These are phyloP conservation scores for Mylabris sibirica DNA, from an alignment of 2,888 invertebrate species.

Conservation along the genomic window DNA sequence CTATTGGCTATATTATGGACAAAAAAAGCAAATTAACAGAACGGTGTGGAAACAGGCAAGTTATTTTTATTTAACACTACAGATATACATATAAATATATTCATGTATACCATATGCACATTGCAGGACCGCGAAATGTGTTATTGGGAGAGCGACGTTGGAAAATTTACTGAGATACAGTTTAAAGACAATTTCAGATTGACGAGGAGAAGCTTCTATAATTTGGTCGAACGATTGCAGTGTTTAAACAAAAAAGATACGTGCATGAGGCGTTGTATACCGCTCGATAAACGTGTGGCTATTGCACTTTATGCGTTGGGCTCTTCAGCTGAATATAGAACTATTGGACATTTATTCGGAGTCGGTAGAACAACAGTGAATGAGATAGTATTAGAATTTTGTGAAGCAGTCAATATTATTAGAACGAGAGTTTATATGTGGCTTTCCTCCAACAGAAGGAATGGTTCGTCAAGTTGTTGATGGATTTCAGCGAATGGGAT, in stretches of 20 bases:
- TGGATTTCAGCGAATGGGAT: background rate
- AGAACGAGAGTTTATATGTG: background rate
- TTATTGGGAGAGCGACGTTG: too few relatives aligned
- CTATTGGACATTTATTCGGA: background rate
- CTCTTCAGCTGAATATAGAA: background rate
- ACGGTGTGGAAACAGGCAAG: too few relatives aligned
- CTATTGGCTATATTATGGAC: too few relatives aligned
- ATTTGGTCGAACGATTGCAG: too few relatives aligned
- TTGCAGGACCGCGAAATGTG: too few relatives aligned
- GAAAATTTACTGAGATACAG: too few relatives aligned
- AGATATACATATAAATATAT: too few relatives aligned
- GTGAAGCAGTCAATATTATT: background rate
- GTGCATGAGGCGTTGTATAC: background rate
- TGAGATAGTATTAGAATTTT: background rate
- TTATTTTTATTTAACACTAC: too few relatives aligned
- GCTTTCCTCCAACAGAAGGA: background rate
- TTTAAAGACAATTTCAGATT: too few relatives aligned
- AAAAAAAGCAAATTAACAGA: too few relatives aligned
- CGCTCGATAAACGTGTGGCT: background rate
- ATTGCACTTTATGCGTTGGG: background rate
- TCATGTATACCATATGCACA: too few relatives aligned
- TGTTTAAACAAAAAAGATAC: background rate
- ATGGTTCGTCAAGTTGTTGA: background rate
- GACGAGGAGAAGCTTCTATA: too few relatives aligned
- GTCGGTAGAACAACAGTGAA: background rate